phyloP scores from a whole-genome alignment of 2,113 vertebrate genomes.

The Zosterops hypoxanthus region DNA sequence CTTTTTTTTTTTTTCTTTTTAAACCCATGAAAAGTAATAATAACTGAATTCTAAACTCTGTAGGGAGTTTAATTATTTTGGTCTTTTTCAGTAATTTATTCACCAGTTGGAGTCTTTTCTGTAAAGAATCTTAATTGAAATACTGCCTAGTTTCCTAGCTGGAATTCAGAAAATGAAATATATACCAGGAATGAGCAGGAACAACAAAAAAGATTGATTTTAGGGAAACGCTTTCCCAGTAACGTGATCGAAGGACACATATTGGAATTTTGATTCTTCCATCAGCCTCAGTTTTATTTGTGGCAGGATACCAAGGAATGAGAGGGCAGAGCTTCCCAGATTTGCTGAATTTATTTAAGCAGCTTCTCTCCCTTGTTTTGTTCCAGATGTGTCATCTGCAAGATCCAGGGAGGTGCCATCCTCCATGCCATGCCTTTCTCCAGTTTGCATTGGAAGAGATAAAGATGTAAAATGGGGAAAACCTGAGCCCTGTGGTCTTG shows the following conservation, averaged over 20 bases:
- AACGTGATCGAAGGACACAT: background rate
- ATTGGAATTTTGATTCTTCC: background rate
- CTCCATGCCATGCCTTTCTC: background rate
- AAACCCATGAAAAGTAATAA: background rate
- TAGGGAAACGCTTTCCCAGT: background rate
- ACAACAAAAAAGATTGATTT: background rate
- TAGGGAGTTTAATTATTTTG: constrained; percentile 37
- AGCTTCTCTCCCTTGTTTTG: background rate
- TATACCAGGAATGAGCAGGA: background rate
- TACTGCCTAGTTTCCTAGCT: constrained; percentile 48
- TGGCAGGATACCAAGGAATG: background rate
- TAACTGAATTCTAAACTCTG: background rate
- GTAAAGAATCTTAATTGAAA: constrained; percentile 45
- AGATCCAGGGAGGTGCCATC: background rate
- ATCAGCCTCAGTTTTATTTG: background rate
- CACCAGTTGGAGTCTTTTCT: constrained; percentile 14
- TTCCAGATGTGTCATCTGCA: background rate
- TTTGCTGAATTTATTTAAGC: background rate
- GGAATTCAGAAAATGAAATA: constrained; percentile 18
- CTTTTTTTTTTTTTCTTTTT: background rate
- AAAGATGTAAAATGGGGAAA: background rate
- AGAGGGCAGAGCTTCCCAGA: background rate
- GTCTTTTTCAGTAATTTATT: constrained; percentile 42
- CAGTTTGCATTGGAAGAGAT: background rate
- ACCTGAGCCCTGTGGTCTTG: background rate